Conservation (phyloP, 2,888 invertebrate genomes). For the Mechanitis messenoides region DNA sequence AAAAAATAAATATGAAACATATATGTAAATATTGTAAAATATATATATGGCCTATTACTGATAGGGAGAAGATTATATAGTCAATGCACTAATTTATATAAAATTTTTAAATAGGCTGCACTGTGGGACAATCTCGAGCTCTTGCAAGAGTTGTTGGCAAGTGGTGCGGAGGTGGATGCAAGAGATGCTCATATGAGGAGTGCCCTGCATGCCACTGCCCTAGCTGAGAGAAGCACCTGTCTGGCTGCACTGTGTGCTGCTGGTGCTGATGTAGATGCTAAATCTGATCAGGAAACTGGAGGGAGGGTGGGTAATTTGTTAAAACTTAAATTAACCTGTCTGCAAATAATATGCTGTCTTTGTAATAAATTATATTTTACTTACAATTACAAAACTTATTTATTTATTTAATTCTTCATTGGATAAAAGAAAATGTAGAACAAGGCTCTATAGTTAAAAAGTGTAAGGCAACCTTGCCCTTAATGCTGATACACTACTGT, state of each 20-base stretch:
- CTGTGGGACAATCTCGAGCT: slow-evolving; percentile 93
- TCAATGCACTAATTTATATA: not conserved
- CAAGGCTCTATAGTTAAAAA: no score
- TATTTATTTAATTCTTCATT: no score
- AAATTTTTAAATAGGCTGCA: slow-evolving; percentile 77
- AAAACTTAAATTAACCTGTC: not conserved
- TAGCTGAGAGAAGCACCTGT: slow-evolving; percentile 85
- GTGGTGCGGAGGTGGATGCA: slow-evolving; percentile 82
- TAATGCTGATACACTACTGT: no score
- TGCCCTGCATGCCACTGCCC: slow-evolving; percentile 89
- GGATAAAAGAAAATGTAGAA: no score
- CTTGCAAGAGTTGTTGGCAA: slow-evolving; percentile 84
- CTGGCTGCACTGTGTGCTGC: slow-evolving; percentile 82
- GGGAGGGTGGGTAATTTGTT: slow-evolving; percentile 69
- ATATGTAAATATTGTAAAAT: no score
- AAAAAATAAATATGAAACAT: no score
- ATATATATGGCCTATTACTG: no score
- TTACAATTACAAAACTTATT: not conserved
- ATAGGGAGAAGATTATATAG: no score
- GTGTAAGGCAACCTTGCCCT: no score
- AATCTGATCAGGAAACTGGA: slow-evolving; percentile 83
- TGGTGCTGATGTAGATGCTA: slow-evolving; percentile 83
- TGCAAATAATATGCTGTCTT: not conserved
- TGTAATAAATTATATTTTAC: not conserved
- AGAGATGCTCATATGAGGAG: slow-evolving; percentile 85